Evolutionary conservation across 53 echinoderm and acorn worm species (phyloP).

Genomic region (Henricia sp.): DNA sequence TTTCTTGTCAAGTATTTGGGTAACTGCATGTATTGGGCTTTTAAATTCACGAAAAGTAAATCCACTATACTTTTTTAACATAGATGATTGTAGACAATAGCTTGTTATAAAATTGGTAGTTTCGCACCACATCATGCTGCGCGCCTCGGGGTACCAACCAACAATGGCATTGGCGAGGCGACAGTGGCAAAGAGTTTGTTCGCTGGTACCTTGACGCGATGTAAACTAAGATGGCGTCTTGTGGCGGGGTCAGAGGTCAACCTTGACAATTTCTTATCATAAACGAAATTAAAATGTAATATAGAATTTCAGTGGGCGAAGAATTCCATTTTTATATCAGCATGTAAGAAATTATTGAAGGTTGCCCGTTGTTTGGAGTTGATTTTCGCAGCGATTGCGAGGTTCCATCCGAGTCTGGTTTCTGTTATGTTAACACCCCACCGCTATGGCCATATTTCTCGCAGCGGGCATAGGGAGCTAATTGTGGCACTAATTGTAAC

Average conservation of each 20-base stretch:
- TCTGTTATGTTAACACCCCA: conserved; percentile 38
- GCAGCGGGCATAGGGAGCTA: conserved; percentile 45
- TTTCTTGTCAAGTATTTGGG: no score
- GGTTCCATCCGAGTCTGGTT: conserved; percentile 12
- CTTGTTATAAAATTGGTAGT: conserved; percentile 32
- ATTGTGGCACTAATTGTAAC: conserved; percentile 27
- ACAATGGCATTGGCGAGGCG: conserved; percentile 48
- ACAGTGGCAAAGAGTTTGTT: conserved; percentile 34
- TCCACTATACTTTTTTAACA: no score
- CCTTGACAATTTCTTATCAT: background rate
- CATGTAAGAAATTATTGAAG: background rate
- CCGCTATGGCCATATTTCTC: conserved; percentile 1
- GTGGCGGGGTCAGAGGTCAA: conserved; percentile 28
- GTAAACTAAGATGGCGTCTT: conserved; percentile 43
- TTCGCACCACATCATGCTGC: conserved; percentile 37
- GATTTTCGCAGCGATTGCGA: background rate
- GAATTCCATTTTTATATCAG: no score
- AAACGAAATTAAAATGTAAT: background rate
- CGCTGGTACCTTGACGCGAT: conserved; percentile 50
- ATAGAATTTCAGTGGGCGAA: conserved; percentile 16
- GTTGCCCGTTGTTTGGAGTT: background rate
- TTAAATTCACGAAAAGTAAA: no score
- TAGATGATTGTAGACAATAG: conserved; percentile 28
- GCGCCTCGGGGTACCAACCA: conserved; percentile 41
- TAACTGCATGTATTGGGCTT: no score